These are phyloP conservation scores for Habrosyne pyritoides DNA, from an alignment of 2,888 invertebrate genomes.

Conservation along the genomic window DNA sequence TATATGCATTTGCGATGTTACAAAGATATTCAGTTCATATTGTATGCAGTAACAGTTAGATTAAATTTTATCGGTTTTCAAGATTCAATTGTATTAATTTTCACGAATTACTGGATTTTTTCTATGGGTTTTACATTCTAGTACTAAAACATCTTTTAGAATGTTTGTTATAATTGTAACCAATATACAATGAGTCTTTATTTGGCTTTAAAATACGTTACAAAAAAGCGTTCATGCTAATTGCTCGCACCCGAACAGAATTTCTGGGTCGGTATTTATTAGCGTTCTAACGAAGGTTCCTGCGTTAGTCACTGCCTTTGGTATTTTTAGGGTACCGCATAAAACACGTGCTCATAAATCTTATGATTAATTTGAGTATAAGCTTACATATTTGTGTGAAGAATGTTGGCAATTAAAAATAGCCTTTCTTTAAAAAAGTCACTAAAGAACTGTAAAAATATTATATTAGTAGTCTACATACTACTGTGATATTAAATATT, in stretches of 20 bases:
- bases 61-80: too few species aligned
- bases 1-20: neutral
- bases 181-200: constrained; percentile 53
- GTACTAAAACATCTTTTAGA: too few species aligned
- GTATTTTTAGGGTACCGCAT: constrained; percentile 21
- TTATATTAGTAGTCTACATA: too few species aligned
- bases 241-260: constrained; percentile 56
- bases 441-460: too few species aligned
- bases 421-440: too few species aligned
- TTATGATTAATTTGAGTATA: neutral
- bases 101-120: too few species aligned
- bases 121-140: too few species aligned
- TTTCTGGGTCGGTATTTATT: constrained; percentile 64
- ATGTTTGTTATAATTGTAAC: too few species aligned
- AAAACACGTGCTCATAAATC: constrained; percentile 3
- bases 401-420: neutral
- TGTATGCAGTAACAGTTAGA: neutral
- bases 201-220: constrained; percentile 40
- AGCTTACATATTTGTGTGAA: neutral
- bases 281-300: constrained; percentile 41
- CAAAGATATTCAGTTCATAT: neutral
- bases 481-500: too few species aligned
- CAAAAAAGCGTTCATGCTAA: constrained; percentile 58
- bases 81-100: neutral
- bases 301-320: constrained; percentile 43